A percentile compares a stretch with the other conserved stretches of the same genome.
Conservation (phyloP, 2,888 invertebrate genomes). For the Volucella inanis region DNA sequence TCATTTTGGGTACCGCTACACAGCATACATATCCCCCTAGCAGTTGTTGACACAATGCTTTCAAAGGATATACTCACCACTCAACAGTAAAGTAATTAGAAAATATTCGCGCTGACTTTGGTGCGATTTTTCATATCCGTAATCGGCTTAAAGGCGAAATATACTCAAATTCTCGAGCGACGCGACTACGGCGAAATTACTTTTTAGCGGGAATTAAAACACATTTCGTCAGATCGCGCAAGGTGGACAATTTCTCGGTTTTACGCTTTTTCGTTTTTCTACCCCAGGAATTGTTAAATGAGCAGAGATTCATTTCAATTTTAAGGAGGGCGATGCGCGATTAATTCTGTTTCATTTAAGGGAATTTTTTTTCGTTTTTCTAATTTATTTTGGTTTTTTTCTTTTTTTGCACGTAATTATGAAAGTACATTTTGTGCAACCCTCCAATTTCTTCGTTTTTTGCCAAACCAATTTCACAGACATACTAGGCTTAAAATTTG, state of each 20-base stretch:
- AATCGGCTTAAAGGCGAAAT: conserved; percentile 67
- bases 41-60: neutral
- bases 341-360: conserved; percentile 50
- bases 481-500: conserved; percentile 33
- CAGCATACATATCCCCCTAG: neutral
- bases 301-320: conserved; percentile 32
- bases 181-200: conserved; percentile 36
- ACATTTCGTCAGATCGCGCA: conserved; percentile 65
- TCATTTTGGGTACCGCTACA: conserved; percentile 33
- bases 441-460: conserved; percentile 3
- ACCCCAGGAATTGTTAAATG: conserved; percentile 44
- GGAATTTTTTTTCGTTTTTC: neutral
- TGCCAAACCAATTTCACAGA: conserved; percentile 11
- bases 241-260: conserved; percentile 59
- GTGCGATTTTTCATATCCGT: conserved; percentile 70
- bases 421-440: conserved; percentile 5
- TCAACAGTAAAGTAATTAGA: conserved; percentile 68
- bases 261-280: neutral
- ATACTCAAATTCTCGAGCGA: conserved; percentile 1
- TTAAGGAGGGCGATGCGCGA: conserved; percentile 1
- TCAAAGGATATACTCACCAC: conserved; percentile 50
- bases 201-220: conserved; percentile 45
- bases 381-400: neutral
- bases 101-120: conserved; percentile 68
- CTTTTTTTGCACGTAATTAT: conserved; percentile 16